These are phyloP conservation scores for Notothenia coriiceps DNA, from an alignment of 2,113 vertebrate genomes.

Conservation along the genomic window DNA sequence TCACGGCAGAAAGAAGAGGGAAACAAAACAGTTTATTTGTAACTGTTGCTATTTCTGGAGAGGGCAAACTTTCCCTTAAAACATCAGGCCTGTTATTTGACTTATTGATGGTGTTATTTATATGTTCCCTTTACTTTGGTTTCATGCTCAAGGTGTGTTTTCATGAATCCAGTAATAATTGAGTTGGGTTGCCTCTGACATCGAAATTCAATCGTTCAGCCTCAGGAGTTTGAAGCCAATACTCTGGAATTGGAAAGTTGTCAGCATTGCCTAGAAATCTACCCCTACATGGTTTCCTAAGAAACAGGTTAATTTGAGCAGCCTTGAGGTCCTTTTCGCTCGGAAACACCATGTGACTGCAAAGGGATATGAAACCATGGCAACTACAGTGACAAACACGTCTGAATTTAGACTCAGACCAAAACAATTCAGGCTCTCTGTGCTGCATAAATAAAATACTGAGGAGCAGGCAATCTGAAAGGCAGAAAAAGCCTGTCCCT, in stretches of 20 bases:
- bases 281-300: not conserved
- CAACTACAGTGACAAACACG: slow-evolving; percentile 11
- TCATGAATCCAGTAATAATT: not conserved
- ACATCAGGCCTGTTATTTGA: not conserved
- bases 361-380: slow-evolving; percentile 32
- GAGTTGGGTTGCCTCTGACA: not conserved
- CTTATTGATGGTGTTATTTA: not conserved
- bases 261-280: not conserved
- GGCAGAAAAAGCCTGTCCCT: not conserved
- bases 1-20: not conserved
- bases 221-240: not conserved
- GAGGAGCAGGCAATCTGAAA: not conserved
- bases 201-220: not conserved
- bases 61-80: not conserved
- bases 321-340: not conserved
- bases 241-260: not conserved
- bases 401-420: slow-evolving; percentile 12
- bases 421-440: not conserved
- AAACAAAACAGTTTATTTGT: slow-evolving; percentile 48
- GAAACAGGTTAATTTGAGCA: slow-evolving; percentile 1
- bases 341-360: not conserved
- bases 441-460: not conserved
- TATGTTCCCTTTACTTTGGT: not conserved
- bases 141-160: not conserved
- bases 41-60: slow-evolving; percentile 27